A percentile compares a stretch with the other conserved stretches of the same genome.
Conservation (phyloP, 2,797 vertebrate species). For the Myotis planiceps region DNA sequence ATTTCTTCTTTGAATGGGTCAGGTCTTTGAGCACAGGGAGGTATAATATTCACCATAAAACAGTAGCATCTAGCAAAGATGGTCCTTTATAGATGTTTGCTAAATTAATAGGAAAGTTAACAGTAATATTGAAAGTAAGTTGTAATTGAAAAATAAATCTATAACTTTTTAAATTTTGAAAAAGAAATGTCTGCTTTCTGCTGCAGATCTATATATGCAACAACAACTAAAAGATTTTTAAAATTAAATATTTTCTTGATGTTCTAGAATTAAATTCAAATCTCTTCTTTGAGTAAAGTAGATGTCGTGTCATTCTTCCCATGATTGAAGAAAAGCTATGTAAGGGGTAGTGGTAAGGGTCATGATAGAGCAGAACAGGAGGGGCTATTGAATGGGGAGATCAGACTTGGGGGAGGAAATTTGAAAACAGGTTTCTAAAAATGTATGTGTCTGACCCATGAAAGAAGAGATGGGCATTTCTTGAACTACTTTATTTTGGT, state of each 20-base stretch:
- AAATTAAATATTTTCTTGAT: neutral
- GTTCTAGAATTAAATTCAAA: neutral
- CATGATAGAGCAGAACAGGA: neutral
- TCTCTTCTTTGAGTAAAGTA: neutral
- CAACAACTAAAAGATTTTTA: neutral
- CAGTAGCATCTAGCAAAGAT: neutral
- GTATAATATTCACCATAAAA: neutral
- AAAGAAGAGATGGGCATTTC: neutral
- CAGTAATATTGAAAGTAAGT: neutral
- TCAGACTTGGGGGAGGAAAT: neutral
- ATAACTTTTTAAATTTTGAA: neutral
- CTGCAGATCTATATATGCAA: neutral
- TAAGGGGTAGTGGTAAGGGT: fast-evolving
- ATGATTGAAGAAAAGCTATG: neutral
- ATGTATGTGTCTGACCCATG: fast-evolving
- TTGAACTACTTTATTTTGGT: neutral
- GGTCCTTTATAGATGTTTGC: neutral
- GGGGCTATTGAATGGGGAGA: neutral
- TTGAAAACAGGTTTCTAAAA: neutral
- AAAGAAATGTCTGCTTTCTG: neutral
- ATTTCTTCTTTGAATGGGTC: neutral
- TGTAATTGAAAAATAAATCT: neutral
- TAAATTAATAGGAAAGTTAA: neutral
- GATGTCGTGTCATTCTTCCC: neutral
- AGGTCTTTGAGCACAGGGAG: neutral